Evolutionary conservation across 2,797 vertebrate genomes (phyloP).

Genomic region (Amblyraja radiata): DNA sequence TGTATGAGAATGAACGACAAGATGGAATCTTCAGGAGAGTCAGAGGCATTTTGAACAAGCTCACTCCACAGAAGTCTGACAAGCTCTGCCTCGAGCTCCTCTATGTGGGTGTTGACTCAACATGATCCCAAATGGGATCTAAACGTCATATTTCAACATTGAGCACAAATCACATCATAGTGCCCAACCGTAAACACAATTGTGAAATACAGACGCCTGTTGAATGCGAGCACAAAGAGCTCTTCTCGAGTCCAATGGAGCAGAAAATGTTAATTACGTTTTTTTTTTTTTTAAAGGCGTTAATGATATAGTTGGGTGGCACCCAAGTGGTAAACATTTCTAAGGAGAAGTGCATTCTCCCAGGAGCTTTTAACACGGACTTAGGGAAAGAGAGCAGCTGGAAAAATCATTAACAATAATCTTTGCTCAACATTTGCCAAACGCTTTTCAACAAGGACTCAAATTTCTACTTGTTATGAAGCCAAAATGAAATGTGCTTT

Average conservation of each 20-base stretch:
- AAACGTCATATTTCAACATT: neutral
- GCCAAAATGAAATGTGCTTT: neutral
- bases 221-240: neutral
- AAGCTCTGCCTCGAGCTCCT: too few relatives aligned
- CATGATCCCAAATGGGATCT: too few relatives aligned
- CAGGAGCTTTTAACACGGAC: neutral
- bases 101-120: too few relatives aligned
- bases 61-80: too few relatives aligned
- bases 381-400: neutral
- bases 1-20: too few relatives aligned
- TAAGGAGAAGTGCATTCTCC: neutral
- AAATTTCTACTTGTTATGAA: neutral
- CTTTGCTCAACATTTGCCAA: conserved; percentile 2
- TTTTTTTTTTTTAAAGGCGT: neutral
- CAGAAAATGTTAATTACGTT: neutral
- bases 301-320: neutral
- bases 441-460: neutral
- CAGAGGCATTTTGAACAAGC: too few relatives aligned
- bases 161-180: neutral
- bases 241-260: neutral
- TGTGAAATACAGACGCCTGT: neutral
- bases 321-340: neutral
- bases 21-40: too few relatives aligned
- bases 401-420: neutral
- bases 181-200: neutral